Evolutionary conservation across 2,888 invertebrate genomes (phyloP), one percentile per base, ranked within the genome.

Genomic region (Anaspis maculata): DNA sequence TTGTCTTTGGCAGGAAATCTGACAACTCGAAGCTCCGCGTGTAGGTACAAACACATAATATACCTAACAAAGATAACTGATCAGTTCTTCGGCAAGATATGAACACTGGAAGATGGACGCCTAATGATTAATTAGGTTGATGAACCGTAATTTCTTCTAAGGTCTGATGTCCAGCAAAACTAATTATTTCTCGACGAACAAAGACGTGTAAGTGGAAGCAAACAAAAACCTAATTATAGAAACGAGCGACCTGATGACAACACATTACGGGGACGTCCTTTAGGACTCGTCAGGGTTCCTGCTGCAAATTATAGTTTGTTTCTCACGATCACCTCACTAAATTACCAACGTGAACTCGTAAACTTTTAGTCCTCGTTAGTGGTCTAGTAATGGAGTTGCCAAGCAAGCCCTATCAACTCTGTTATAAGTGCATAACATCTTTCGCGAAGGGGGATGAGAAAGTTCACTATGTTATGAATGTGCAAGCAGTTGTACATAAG

Each of bases 191-290:
- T 38, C 42, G 32, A 40, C 38, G 39, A 39, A 52, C 44, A 48
- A 51, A 50, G 48, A 57, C 55, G 56, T 56, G 51, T 48, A 48
- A 52, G 50, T 45, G 52, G 50, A 46, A 57, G 53, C 50, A 54
- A 59, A 56, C 55, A 59, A 59, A 63, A 64, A 62, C 61, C 62
- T 63, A 63, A 63, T 64, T 63, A 62, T 59, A 47, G 58, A 57
- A 62, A 62, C 59, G 61, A 59, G 57, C 59, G 56, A 58, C 58
- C 57, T 62, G 64, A 64, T 62, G 64, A 62, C 62, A 61, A 57
- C 57, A 57, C 59, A 62, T 63, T 64, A 61, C 54, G 39, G 51
- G 50, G 62, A 63, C 61, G 59, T 60, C 62, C 62, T 55, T 45
- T 46, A 52, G 59, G 62, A 59, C 56, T 57, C 57, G 57, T 57